Base-by-base conservation (phyloP, 2,113 vertebrate genomes). In the Cebidichthys violaceus region DNA sequence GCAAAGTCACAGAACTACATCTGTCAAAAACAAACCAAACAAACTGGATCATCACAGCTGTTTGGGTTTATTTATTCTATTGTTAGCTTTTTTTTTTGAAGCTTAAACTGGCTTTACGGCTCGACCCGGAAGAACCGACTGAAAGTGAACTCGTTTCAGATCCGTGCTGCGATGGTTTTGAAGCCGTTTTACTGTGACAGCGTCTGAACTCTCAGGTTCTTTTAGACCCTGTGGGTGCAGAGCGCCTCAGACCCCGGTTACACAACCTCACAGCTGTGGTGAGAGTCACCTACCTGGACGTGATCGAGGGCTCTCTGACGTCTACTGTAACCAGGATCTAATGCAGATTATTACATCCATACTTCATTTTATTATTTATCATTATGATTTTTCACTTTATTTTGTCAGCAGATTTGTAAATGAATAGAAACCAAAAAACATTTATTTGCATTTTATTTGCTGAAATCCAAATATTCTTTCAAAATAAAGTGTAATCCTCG, bases 271-370 rank as follows among this genome's bases (percentile, higher is more conserved):
- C 47, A 4, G 22, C 29, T 47, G 7, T 22, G 47, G 61, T 35
- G 24, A 41, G 45, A 47, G 60, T 37, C 27, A 4, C n/a, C 43
- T 6, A 59, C 24, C 65, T 33, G 27, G 50, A 29, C 45, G 4
- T n/a, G 7, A 66, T 54, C 2, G 0, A 5, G 11, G 52, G 9
- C 6, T 39, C 4, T 33, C 20, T 20, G 31, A 33, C 20, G 0
- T 60, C 14, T 47, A 17, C 8, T 79, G 67, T 89, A 88, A 87
- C 90, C 90, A 86, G 85, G 88, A 60, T 90, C 88, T 62, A 33
- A 81, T 50, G 74, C 70, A 72, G 31, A 61, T 43, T 76, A 37
- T 61, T 13, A 45, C 41, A n/a, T n/a, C n/a, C n/a, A n/a, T n/a
- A n/a, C 41, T 43, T 33, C 31, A 33, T 33, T 33, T 33, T 33